Percentiles rank a stretch among this genome's conserved stretches.
Evolutionary conservation across 2,797 vertebrate species (phyloP).

Genomic region (Xenops minutus): DNA sequence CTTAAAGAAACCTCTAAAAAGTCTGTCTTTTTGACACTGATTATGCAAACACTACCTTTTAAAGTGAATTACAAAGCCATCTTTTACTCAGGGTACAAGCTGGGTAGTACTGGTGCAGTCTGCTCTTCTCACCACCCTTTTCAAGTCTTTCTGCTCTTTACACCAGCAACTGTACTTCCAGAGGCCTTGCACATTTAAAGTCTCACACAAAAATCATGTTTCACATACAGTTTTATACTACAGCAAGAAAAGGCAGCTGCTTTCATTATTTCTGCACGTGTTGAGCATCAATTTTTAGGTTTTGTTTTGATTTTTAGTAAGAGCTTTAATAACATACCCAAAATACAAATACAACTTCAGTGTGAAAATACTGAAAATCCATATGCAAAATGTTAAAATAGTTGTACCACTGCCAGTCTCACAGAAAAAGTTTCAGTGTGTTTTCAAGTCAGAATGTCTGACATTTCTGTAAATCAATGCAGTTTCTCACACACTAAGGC

Average conservation of each 20-base stretch:
- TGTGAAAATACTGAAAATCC: slow-evolving; percentile 2
- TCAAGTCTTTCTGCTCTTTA: background rate
- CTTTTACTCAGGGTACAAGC: background rate
- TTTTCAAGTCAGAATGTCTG: background rate
- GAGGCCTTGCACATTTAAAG: background rate
- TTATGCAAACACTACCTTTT: background rate
- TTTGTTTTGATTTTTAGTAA: background rate
- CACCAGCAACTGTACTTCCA: background rate
- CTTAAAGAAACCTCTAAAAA: background rate
- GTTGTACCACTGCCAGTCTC: background rate
- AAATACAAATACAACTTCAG: background rate
- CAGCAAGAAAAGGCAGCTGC: background rate
- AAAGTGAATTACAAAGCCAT: background rate
- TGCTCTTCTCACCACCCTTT: background rate
- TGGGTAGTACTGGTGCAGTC: background rate
- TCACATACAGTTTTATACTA: background rate
- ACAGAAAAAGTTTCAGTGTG: background rate
- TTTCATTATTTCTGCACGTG: background rate
- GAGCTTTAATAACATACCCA: background rate
- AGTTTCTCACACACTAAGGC: background rate
- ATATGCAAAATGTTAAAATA: background rate
- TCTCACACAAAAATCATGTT: background rate
- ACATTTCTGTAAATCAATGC: background rate
- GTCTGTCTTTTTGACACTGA: background rate
- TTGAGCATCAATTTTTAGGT: background rate